phyloP scores from a whole-genome alignment of 2,797 vertebrate species.

The Myripristis jacobus region DNA sequence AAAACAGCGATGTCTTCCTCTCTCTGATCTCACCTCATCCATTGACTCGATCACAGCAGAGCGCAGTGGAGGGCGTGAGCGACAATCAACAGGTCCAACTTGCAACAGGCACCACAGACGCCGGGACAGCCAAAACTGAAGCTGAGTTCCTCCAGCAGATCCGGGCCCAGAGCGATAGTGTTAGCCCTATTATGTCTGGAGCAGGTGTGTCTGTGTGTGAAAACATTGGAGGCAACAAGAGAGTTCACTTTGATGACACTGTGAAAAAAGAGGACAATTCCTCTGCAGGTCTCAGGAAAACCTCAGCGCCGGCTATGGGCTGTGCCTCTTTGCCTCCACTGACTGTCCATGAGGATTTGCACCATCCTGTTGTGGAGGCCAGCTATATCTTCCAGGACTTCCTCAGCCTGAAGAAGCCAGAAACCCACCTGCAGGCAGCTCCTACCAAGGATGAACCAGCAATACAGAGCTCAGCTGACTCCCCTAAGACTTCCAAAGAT shows the following conservation, averaged over 20 bases:
- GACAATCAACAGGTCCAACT: slow-evolving; percentile 77
- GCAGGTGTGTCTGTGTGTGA: slow-evolving; percentile 57
- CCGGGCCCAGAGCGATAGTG: slow-evolving; percentile 33
- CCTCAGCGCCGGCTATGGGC: slow-evolving; percentile 43
- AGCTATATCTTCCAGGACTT: slow-evolving; percentile 80
- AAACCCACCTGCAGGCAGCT: slow-evolving; percentile 33
- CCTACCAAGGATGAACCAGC: slow-evolving; percentile 39
- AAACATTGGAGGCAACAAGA: slow-evolving; percentile 56
- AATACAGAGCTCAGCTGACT: slow-evolving; percentile 17
- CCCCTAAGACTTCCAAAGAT: slow-evolving; percentile 37
- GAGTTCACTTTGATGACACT: slow-evolving; percentile 71
- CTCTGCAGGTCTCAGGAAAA: slow-evolving; percentile 41
- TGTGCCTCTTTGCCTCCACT: slow-evolving; percentile 83
- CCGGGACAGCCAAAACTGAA: slow-evolving; percentile 34
- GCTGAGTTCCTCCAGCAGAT: slow-evolving; percentile 31
- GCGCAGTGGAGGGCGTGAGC: slow-evolving; percentile 41
- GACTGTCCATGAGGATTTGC: slow-evolving; percentile 82
- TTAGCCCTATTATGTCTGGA: slow-evolving; percentile 52
- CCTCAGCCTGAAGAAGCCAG: slow-evolving; percentile 65
- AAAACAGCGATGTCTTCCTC: slow-evolving; percentile 40
- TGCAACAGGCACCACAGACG: slow-evolving; percentile 50
- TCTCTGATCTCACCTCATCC: slow-evolving; percentile 45
- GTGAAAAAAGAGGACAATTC: slow-evolving; percentile 53
- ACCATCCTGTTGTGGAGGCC: slow-evolving; percentile 82
- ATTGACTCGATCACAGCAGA: slow-evolving; percentile 50